Evolutionary conservation across 2,113 vertebrate genomes (phyloP), one percentile per base, ranked within the genome.

Genomic region (Pavo muticus): DNA sequence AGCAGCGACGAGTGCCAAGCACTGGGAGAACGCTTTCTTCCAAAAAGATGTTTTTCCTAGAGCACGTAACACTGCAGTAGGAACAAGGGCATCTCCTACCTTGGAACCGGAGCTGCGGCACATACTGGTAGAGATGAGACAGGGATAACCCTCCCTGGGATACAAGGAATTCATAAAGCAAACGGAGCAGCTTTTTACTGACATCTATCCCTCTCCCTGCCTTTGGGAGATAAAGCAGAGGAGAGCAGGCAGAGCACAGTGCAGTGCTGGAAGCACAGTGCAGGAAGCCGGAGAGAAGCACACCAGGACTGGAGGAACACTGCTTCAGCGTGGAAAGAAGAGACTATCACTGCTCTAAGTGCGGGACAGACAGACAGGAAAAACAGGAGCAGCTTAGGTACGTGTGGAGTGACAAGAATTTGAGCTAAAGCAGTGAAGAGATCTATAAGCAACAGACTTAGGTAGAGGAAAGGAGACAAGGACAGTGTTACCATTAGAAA

Each of bases 61-160:
- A 76, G 65, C 19, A 30, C 0, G 0, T 25, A 87, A 54, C 10
- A 10, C 50, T 18, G 10, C 14, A 35, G 42, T 25, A 23, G 35
- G 48, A 87, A 59, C 0, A 1, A 69, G 17, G 48, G 35, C 32
- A 47, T 17, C 24, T 47, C 23, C 50, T 1, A 45, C 30, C 64
- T 44, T n/a, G 64, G 74, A 80, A 57, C 72, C 5, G 3, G 17
- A 90, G 64, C 80, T 39, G 18, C 63, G 61, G 48, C 47, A 56
- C 10, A 24, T 5, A 50, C 30, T 71, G n/a, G 77, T 68, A 81
- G 72, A 84, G 47, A 84, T 83, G 44, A 88, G 44, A 39, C 10
- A 74, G 78, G 13, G 54, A 88, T 65, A 85, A 83, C 54, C 40
- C 65, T 72, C 14, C 57, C 39, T 75, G 32, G 57, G 84, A 92